Evolutionary conservation across 2,113 vertebrate genomes (phyloP).

Genomic region (Lanius ludovicianus): DNA sequence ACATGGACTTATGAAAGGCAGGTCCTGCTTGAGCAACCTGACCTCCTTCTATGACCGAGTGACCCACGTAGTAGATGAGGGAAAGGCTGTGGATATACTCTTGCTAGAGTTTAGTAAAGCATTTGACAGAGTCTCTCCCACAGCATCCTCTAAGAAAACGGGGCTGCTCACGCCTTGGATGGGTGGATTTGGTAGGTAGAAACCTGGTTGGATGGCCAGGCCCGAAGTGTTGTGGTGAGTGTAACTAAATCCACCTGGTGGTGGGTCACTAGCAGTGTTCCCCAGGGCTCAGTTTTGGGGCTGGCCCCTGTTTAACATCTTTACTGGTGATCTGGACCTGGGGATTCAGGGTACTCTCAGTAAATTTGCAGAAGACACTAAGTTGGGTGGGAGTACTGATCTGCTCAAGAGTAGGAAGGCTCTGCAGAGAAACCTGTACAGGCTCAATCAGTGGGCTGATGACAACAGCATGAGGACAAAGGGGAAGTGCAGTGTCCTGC

Average conservation of each 20-base stretch:
- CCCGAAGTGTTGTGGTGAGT: neutral
- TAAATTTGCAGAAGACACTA: neutral
- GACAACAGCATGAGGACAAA: neutral
- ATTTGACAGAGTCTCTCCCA: neutral
- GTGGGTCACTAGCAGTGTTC: accelerated
- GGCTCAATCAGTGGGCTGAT: neutral
- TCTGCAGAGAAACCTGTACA: neutral
- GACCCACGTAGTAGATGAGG: neutral
- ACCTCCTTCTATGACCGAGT: neutral
- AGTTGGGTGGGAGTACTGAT: neutral
- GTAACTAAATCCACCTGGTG: neutral
- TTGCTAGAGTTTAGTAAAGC: neutral
- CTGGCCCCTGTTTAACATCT: neutral
- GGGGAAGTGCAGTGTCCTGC: neutral
- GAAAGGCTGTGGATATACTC: neutral
- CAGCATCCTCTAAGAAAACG: neutral
- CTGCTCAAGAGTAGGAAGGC: neutral
- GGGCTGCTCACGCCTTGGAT: neutral
- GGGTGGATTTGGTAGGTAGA: neutral
- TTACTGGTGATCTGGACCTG: too few relatives aligned
- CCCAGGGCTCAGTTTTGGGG: neutral
- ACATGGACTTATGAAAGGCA: neutral
- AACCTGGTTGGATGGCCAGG: neutral
- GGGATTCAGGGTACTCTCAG: neutral
- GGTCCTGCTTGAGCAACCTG: neutral